Evolutionary conservation across 30 jellyfish, hydroid and myxozoan genomes (phyloP).

Genomic region (Aurelia coerulea): DNA sequence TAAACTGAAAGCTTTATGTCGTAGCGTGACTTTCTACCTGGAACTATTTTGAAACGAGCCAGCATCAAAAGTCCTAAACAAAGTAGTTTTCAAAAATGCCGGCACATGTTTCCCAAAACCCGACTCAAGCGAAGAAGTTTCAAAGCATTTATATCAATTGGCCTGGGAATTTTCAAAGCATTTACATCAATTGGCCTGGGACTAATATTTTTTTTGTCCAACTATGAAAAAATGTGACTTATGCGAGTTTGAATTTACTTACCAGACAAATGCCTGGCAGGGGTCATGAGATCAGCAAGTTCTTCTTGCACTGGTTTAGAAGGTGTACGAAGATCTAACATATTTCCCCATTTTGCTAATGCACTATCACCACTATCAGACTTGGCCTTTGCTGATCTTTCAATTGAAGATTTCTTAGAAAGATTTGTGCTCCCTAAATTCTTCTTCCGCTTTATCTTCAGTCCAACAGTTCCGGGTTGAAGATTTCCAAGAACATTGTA

Average conservation of each 20-base stretch:
- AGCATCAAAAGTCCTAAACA: no score
- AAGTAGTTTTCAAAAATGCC: no score
- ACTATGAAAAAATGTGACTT: background rate
- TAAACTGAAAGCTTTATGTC: no score
- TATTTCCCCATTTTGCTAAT: constrained; percentile 68
- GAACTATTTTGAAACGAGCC: no score
- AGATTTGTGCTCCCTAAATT: background rate
- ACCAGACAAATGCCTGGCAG: constrained; percentile 84
- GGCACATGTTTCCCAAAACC: no score
- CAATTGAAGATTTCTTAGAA: constrained; percentile 18
- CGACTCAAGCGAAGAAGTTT: no score
- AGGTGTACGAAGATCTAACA: constrained; percentile 44
- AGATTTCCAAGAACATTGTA: constrained; percentile 75
- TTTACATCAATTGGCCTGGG: background rate
- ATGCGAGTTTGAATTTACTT: background rate
- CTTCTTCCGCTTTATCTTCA: constrained; percentile 70
- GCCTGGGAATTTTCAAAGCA: no score
- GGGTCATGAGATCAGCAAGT: constrained; percentile 87
- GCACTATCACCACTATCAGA: constrained; percentile 55
- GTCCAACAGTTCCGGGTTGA: constrained; percentile 79
- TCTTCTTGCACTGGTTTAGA: constrained; percentile 20
- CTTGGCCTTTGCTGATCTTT: constrained; percentile 45
- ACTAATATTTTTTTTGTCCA: background rate
- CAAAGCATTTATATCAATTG: no score
- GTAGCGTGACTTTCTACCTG: no score